Percentiles rank a stretch among this genome's conserved stretches.
These are phyloP conservation scores for Indicator maculatus DNA, from an alignment of 2,113 vertebrate species.

Conservation along the genomic window DNA sequence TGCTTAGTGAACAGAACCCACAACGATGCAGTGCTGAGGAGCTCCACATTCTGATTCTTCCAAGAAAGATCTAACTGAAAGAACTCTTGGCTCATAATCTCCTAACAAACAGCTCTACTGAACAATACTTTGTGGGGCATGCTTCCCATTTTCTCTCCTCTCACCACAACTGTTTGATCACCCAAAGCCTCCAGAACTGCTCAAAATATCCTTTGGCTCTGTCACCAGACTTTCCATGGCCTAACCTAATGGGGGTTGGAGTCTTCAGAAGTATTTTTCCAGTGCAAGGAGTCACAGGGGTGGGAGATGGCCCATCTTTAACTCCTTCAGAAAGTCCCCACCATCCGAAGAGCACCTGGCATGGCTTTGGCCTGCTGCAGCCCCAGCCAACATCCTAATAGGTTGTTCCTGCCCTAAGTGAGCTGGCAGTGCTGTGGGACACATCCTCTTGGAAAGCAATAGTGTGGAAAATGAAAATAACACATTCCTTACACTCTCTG, in stretches of 20 bases:
- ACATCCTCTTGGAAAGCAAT: not conserved
- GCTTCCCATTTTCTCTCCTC: not conserved
- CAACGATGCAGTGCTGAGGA: not conserved
- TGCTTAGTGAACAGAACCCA: not conserved
- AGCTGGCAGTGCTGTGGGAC: not conserved
- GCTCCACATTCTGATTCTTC: not conserved
- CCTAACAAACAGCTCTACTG: not conserved
- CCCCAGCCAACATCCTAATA: not conserved
- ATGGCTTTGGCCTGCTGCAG: not conserved
- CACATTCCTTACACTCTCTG: not conserved
- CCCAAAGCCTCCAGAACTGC: not conserved
- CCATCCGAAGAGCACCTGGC: rapidly evolving
- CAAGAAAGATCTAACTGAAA: not conserved
- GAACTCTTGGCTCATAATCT: not conserved
- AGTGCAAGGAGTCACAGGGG: not conserved
- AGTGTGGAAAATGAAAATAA: not conserved
- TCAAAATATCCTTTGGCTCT: not conserved
- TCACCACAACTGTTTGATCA: not conserved
- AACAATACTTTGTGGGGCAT: not conserved
- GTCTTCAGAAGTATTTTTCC: not conserved
- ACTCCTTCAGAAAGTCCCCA: not conserved
- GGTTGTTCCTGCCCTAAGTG: not conserved
- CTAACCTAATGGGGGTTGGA: not conserved
- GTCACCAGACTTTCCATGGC: not conserved
- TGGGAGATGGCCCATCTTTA: not conserved